Evolutionary conservation across 1,140 invertebrate species (phyloP).

Genomic region (Sarcophaga peregrina): DNA sequence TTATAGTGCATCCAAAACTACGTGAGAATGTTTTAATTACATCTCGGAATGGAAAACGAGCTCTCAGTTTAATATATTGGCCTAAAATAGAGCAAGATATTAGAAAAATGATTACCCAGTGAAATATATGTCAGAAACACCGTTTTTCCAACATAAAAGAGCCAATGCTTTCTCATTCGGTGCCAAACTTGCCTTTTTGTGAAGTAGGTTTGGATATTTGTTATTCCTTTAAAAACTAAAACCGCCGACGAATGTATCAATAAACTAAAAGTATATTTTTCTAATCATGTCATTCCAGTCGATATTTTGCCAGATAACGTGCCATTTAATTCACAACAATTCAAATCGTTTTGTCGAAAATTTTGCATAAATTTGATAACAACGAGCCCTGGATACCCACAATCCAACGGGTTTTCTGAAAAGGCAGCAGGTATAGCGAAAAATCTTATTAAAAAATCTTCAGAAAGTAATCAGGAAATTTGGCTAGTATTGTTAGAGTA

Average conservation of each 20-base stretch:
- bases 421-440: conserved; percentile 56
- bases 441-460: conserved; percentile 53
- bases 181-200: not conserved
- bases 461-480: conserved; percentile 46
- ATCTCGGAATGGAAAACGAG: conserved; percentile 37
- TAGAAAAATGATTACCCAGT: conserved; percentile 15
- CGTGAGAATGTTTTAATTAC: conserved; percentile 26
- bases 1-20: conserved; percentile 37
- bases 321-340: conserved; percentile 50
- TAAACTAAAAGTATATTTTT: conserved; percentile 50
- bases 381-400: conserved; percentile 53
- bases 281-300: conserved; percentile 54
- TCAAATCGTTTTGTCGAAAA: conserved; percentile 50
- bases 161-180: not conserved
- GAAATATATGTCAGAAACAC: conserved; percentile 11
- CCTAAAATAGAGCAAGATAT: not conserved
- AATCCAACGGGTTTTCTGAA: conserved; percentile 43
- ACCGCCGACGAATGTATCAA: conserved; percentile 48
- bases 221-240: conserved; percentile 50
- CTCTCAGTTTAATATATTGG: conserved; percentile 30
- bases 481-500: conserved; percentile 42
- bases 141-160: not conserved
- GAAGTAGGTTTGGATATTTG: conserved; percentile 17
- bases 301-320: conserved; percentile 55
- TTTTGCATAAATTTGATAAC: conserved; percentile 42